These are phyloP conservation scores for Pseudorectes ferrugineus DNA, from an alignment of 2,113 vertebrate genomes.

Conservation along the genomic window DNA sequence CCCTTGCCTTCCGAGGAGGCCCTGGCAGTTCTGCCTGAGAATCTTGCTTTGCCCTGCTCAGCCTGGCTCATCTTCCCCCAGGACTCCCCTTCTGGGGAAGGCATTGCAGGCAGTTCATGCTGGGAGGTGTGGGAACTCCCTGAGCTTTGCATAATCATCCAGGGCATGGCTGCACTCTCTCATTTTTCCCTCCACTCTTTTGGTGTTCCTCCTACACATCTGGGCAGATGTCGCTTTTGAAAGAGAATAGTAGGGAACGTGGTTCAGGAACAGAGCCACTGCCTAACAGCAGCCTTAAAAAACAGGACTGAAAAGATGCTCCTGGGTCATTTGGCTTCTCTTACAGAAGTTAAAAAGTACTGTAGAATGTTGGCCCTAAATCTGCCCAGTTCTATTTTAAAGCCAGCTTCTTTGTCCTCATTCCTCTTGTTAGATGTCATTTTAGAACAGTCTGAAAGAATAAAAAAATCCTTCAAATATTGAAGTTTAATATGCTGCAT, in stretches of 20 bases:
- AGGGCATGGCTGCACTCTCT: accelerated
- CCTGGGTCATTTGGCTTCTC: neutral
- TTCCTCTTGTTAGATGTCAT: neutral
- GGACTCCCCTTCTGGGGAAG: neutral
- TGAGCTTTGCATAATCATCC: neutral
- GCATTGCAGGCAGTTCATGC: neutral
- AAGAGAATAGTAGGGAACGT: neutral
- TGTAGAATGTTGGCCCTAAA: neutral
- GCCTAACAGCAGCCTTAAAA: neutral
- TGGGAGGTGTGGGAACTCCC: neutral
- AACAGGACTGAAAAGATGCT: neutral
- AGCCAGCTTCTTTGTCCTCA: neutral
- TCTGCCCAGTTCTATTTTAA: neutral
- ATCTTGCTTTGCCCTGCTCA: neutral
- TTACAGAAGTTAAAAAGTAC: neutral
- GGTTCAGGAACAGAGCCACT: neutral
- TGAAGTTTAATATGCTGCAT: neutral
- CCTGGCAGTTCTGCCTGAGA: neutral
- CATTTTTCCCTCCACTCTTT: neutral
- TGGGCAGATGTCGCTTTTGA: neutral
- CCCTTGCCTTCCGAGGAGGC: neutral
- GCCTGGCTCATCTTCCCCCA: neutral
- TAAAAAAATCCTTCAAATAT: neutral
- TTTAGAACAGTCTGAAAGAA: neutral
- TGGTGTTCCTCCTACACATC: neutral